These are phyloP conservation scores for Meda fulgida DNA, from an alignment of 2,797 vertebrate genomes.

Conservation along the genomic window DNA sequence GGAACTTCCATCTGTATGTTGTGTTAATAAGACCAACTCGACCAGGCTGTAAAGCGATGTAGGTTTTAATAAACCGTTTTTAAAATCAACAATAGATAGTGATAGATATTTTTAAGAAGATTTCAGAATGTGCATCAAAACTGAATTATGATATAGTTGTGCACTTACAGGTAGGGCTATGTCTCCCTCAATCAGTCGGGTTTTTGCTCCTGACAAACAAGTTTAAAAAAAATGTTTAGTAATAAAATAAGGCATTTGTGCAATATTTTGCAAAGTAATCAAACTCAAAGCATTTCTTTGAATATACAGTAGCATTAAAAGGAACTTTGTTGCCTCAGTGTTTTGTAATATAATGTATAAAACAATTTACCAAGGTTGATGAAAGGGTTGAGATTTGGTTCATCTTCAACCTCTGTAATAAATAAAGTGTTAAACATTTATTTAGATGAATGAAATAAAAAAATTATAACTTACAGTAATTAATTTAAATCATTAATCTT, in stretches of 20 bases:
- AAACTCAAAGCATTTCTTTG: background rate
- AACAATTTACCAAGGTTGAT: conserved; percentile 71
- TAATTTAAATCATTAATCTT: conserved; percentile 50
- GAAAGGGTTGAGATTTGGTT: conserved; percentile 73
- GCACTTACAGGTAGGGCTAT: conserved; percentile 72
- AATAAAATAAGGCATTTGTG: background rate
- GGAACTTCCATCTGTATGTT: conserved; percentile 84
- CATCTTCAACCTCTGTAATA: conserved; percentile 73
- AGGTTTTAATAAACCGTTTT: background rate
- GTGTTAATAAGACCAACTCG: conserved; percentile 81
- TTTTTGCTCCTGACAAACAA: conserved; percentile 68
- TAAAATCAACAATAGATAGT: background rate
- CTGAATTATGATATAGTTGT: background rate
- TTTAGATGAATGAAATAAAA: background rate
- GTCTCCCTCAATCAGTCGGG: conserved; percentile 75
- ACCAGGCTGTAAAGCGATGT: conserved; percentile 62
- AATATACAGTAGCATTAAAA: background rate
- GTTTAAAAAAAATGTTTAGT: background rate
- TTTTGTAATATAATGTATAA: background rate
- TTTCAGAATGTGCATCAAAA: background rate
- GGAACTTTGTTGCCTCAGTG: background rate
- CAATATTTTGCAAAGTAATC: conserved; percentile 2
- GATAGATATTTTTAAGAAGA: conserved; percentile 6
- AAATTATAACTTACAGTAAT: background rate
- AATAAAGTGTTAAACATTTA: background rate